These are phyloP conservation scores for Scarus forsteni DNA, from an alignment of 2,797 vertebrate species.

Conservation along the genomic window DNA sequence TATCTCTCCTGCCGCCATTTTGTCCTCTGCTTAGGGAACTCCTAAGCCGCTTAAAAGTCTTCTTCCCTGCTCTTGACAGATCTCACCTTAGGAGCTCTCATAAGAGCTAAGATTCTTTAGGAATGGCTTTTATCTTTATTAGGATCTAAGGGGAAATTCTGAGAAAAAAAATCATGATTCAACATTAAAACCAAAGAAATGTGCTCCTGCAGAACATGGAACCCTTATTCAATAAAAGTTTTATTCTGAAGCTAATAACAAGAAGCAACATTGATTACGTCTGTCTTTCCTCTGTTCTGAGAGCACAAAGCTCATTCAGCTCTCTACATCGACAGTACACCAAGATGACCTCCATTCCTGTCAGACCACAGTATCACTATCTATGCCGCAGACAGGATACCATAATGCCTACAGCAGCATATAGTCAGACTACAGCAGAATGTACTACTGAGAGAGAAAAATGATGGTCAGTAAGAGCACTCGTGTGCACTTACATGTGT, in stretches of 20 bases:
- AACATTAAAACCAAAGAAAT: no score
- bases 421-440: conserved; percentile 8
- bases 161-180: no score
- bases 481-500: no score
- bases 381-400: conserved; percentile 34
- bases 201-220: no score
- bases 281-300: conserved; percentile 11
- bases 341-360: conserved; percentile 20
- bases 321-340: conserved; percentile 17
- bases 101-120: no score
- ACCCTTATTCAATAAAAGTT: background rate
- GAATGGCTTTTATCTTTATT: no score
- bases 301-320: background rate
- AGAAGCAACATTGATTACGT: conserved; percentile 32
- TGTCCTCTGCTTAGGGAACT: no score
- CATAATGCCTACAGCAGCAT: conserved; percentile 9
- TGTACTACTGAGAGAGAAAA: conserved; percentile 11
- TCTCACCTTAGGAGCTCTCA: no score
- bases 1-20: no score
- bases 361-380: conserved; percentile 16
- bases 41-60: no score
- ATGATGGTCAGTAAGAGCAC: background rate
- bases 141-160: no score
- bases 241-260: conserved; percentile 33
- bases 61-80: no score